Conservation (phyloP, 2,888 invertebrate genomes). For the Meteorus cinctellus region DNA sequence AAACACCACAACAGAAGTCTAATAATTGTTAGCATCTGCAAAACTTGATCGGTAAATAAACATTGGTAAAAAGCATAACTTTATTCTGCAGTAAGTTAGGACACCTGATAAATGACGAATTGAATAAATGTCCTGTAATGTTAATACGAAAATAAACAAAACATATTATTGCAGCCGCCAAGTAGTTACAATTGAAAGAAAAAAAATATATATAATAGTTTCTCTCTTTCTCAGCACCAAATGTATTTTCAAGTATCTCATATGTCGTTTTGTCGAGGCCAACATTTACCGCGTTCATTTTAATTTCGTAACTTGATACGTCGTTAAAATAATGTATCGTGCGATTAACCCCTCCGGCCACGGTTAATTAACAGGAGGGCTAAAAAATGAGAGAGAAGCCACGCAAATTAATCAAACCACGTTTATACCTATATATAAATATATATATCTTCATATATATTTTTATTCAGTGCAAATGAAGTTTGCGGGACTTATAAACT, state of each 20-base stretch:
- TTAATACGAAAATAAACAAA: not conserved
- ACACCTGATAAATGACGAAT: no score
- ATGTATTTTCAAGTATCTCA: conserved; percentile 41
- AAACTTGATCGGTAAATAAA: no score
- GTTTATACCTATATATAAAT: not conserved
- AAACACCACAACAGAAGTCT: no score
- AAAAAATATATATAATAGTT: not conserved
- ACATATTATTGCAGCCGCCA: not conserved
- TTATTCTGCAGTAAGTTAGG: no score
- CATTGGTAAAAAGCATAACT: no score
- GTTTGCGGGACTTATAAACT: conserved; percentile 5
- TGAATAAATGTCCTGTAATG: no score
- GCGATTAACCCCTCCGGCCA: conserved; percentile 59
- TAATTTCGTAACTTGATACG: conserved; percentile 65
- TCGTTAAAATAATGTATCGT: conserved; percentile 64
- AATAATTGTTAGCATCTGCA: no score
- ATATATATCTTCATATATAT: conserved; percentile 30
- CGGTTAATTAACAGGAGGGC: conserved; percentile 61
- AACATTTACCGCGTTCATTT: conserved; percentile 34
- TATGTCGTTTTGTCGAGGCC: conserved; percentile 37
- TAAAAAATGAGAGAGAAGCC: conserved; percentile 58
- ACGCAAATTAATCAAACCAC: conserved; percentile 59
- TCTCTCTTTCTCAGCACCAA: conserved; percentile 26
- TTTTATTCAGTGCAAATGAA: not conserved
- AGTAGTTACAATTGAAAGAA: not conserved